Base-by-base conservation (phyloP, 2,113 vertebrate species). In the Callipepla squamata region DNA sequence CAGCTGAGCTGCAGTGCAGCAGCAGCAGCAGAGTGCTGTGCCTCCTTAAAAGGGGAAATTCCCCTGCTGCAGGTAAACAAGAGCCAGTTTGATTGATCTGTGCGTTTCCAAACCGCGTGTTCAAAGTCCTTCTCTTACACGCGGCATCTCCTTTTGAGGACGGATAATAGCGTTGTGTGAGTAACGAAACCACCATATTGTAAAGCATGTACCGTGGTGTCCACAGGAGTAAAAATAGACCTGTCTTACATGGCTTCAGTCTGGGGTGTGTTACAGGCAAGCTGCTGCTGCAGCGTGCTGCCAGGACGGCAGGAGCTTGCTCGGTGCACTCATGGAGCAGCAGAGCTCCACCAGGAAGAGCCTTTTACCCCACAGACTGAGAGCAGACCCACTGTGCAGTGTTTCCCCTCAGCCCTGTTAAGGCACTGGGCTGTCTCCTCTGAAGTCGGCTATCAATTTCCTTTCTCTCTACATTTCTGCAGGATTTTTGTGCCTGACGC, bases 361-460 rank as follows among this genome's bases (percentile, higher is more conserved):
- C 21, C 17, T 42, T 17, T 61, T 4, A 25, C 3, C 25, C n/a
- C 42, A 42, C n/a, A 47, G 25, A 16, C 23, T 0, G 2, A 47
- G 55, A 48, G 15, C 36, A n/a, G 63, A 45, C 30, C 18, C 0
- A 1, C 6, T 38, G 18, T 36, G 9, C 23, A 32, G 3, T 36
- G 9, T 36, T n/a, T 50, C 9, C 10, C 25, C 30, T 61, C 7
- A 36, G 45, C 6, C 30, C 45, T 0, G 0, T 42, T 50, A 25
- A 25, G 36, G 59, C 59, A 38, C 59, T 10, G 34, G 70, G 13
- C 70, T 62, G 8, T 63, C 26, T 75, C 22, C 14, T 69, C 14
- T 58, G 76, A 51, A 75, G 36, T 32, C 13, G 72, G 10, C n/a
- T 85, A 7, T 89, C 26, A 12, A 0, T 79, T 88, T 63, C 45